These are phyloP conservation scores for Erebia ligea DNA, from an alignment of 2,888 invertebrate species.

Conservation along the genomic window DNA sequence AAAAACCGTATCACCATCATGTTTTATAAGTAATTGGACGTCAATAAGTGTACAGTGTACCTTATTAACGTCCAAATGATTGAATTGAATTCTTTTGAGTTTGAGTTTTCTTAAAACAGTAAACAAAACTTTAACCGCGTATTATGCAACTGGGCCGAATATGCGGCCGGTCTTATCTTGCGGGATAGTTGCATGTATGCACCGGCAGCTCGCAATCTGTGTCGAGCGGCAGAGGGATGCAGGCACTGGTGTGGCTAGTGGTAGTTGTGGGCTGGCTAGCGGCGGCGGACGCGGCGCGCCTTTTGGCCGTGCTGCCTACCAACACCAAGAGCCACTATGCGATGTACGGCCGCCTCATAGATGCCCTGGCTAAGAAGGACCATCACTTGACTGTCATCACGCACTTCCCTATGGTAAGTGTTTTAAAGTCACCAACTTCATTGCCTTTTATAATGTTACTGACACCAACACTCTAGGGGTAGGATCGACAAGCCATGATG, in stretches of 20 bases:
- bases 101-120: too few species aligned
- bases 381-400: slow-evolving; percentile 76
- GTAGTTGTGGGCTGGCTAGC: slow-evolving; percentile 51
- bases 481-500: too few species aligned
- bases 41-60: too few species aligned
- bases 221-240: slow-evolving; percentile 69
- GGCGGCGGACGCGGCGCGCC: slow-evolving; percentile 62
- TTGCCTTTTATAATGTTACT: too few species aligned
- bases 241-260: slow-evolving; percentile 60
- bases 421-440: slow-evolving; percentile 7
- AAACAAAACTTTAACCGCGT: too few species aligned
- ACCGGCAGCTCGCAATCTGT: slow-evolving; percentile 49
- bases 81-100: too few species aligned
- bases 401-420: slow-evolving; percentile 77
- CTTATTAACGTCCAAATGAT: too few species aligned
- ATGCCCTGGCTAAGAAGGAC: slow-evolving; percentile 67
- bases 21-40: too few species aligned
- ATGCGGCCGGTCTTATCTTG: slow-evolving; percentile 5
- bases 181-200: slow-evolving; percentile 11
- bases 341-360: slow-evolving; percentile 76
- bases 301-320: slow-evolving; percentile 77
- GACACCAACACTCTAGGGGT: too few species aligned
- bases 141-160: neutral
- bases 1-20: too few species aligned
- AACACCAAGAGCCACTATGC: slow-evolving; percentile 81